Base-by-base conservation (phyloP, 2,888 invertebrate species). In the Agelastica alni region DNA sequence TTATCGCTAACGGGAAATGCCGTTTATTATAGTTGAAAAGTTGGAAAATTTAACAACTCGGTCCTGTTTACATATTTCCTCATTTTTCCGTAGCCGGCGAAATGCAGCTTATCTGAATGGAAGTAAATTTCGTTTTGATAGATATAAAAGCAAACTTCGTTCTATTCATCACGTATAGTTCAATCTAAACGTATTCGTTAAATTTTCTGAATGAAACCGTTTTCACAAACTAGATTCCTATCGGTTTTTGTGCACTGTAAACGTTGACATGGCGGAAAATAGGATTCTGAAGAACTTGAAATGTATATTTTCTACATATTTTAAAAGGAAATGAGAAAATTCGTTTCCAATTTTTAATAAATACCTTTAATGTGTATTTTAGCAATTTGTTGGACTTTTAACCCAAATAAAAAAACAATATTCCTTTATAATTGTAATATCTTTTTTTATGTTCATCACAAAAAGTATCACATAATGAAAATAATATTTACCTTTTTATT, bases 81-180 rank as follows among this genome's bases (percentile, higher is more conserved):
- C 26, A 14, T n/a, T 36, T 10, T 4, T n/a, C 17, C 3, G n/a
- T 17, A 13, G 34, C 1, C 14, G 16, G 10, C 36, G 12, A 37
- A 37, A 36, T 36, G 3, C 37, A 22, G 39, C 20, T 48, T 39
- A 48, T 39, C 37, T 28, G 18, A 48, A 31, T 41, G 31, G 39
- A 48, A 48, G 41, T 48, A 39, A 48, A 48, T 48, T 48, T 41
- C 14, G 48, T 48, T 48, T 48, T 41, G 39, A 48, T 48, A 48
- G n/a, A 36, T 31, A 48, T 48, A 41, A 31, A 48, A 48, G 48
- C 48, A 30, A 48, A 41, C 39, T 39, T 31, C 17, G 18, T 48
- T 31, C 16, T 18, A 48, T 48, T 48, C 39, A 48, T 48, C 48
- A 26, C 18, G 20, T 48, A 18, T 39, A 37, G 47, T 13, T 20